phyloP scores from a whole-genome alignment of 2,113 vertebrate species.

The Oxyura jamaicensis region DNA sequence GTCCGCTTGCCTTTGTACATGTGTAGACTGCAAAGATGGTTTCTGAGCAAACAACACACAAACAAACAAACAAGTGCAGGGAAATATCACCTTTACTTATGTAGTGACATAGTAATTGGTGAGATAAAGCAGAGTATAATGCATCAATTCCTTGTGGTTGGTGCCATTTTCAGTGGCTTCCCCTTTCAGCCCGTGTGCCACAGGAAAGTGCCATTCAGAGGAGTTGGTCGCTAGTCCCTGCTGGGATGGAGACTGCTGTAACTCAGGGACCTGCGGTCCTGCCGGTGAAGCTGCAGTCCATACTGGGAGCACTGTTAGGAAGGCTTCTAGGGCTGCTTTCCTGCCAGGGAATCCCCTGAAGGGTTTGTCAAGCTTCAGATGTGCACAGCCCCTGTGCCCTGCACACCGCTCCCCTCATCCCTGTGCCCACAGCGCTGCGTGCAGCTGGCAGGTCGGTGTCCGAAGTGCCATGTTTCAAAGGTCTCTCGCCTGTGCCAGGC shows the following conservation, averaged over 20 bases:
- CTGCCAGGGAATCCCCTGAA: background rate
- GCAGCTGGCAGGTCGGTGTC: too few species aligned
- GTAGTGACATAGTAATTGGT: background rate
- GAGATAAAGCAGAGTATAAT: background rate
- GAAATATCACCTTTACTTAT: background rate
- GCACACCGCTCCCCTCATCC: fast-evolving
- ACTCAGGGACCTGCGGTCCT: background rate
- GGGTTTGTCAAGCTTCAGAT: background rate
- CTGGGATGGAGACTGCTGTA: background rate
- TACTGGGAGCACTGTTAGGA: background rate
- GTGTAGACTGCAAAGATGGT: background rate
- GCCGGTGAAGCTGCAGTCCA: background rate
- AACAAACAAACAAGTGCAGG: background rate
- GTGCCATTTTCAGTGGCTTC: too few species aligned
- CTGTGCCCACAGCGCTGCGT: background rate
- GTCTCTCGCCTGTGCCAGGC: background rate
- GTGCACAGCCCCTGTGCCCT: background rate
- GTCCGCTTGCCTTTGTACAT: fast-evolving
- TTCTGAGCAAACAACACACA: background rate
- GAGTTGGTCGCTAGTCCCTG: background rate
- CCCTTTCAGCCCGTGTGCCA: too few species aligned
- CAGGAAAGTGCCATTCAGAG: too few species aligned
- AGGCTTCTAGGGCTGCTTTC: background rate
- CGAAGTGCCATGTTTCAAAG: background rate
- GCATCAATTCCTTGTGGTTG: background rate